Percentiles rank a stretch among this genome's conserved stretches.
phyloP scores from a whole-genome alignment of 2,113 vertebrate genomes.

The Otolemur garnettii region DNA sequence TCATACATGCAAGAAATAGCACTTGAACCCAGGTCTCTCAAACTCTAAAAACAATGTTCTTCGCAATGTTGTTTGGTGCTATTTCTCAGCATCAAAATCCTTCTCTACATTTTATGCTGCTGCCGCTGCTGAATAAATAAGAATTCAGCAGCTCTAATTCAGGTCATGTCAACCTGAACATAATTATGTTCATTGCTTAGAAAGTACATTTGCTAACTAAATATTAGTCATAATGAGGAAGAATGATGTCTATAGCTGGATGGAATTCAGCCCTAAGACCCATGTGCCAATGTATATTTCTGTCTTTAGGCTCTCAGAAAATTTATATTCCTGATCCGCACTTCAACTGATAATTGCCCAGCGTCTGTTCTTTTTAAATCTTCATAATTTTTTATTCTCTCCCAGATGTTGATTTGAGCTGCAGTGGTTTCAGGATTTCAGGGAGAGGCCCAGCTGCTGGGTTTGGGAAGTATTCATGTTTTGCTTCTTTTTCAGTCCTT shows the following conservation, averaged over 20 bases:
- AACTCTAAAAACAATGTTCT: background rate
- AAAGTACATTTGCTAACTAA: slow-evolving; percentile 40
- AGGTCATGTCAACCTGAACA: slow-evolving; percentile 65
- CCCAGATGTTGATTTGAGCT: slow-evolving; percentile 79
- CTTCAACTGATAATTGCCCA: slow-evolving; percentile 74
- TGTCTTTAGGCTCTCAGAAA: slow-evolving; percentile 61
- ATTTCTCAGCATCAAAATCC: background rate
- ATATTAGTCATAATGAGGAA: slow-evolving; percentile 44
- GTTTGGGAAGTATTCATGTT: slow-evolving; percentile 67
- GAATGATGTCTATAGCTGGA: background rate
- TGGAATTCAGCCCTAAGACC: slow-evolving; percentile 47
- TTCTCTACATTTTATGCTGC: background rate
- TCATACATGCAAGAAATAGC: background rate
- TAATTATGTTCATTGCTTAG: slow-evolving; percentile 32
- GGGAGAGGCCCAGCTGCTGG: slow-evolving; percentile 74
- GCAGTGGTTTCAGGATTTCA: slow-evolving; percentile 63
- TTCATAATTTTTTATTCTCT: slow-evolving; percentile 78
- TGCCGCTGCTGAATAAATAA: background rate
- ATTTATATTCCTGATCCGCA: slow-evolving; percentile 74
- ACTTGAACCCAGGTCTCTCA: background rate
- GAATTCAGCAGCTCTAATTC: slow-evolving; percentile 25
- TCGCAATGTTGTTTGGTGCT: background rate
- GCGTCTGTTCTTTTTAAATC: slow-evolving; percentile 79
- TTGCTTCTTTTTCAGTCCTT: slow-evolving; percentile 67
- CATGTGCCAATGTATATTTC: slow-evolving; percentile 63